Evolutionary conservation across 2,888 invertebrate species (phyloP).

Genomic region (Apantesis nais): DNA sequence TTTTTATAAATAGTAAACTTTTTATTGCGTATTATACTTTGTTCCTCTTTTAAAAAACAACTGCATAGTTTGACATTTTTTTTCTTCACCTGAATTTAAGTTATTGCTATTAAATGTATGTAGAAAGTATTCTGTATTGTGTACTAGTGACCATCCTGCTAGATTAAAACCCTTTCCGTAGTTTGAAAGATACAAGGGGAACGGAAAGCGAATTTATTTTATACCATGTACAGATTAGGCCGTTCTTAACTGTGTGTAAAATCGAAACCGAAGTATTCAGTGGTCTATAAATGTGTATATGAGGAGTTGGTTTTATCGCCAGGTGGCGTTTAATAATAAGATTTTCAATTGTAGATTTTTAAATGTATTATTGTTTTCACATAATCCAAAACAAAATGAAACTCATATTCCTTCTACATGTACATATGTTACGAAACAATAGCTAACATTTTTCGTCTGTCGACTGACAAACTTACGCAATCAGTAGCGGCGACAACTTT

Average conservation of each 20-base stretch:
- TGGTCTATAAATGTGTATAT: too few relatives aligned
- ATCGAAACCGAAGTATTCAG: too few relatives aligned
- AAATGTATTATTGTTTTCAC: neutral
- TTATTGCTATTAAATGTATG: neutral
- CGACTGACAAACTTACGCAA: slow-evolving; percentile 34
- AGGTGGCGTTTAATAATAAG: neutral
- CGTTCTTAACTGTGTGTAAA: too few relatives aligned
- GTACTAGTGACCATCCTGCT: too few relatives aligned
- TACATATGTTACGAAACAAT: neutral
- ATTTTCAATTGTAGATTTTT: too few relatives aligned
- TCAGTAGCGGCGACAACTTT: slow-evolving; percentile 46
- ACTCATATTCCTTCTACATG: neutral
- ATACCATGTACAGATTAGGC: too few relatives aligned
- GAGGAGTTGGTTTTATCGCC: neutral
- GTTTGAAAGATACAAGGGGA: too few relatives aligned
- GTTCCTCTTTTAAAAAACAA: neutral
- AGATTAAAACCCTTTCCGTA: too few relatives aligned
- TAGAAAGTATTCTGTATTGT: too few relatives aligned
- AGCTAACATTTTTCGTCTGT: neutral
- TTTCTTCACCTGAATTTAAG: neutral
- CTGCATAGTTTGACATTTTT: neutral
- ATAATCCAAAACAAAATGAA: neutral
- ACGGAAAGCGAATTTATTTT: too few relatives aligned
- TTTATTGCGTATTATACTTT: neutral
- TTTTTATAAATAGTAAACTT: neutral